These are phyloP conservation scores for Cybosia mesomella DNA, from an alignment of 2,888 invertebrate species.

Conservation along the genomic window DNA sequence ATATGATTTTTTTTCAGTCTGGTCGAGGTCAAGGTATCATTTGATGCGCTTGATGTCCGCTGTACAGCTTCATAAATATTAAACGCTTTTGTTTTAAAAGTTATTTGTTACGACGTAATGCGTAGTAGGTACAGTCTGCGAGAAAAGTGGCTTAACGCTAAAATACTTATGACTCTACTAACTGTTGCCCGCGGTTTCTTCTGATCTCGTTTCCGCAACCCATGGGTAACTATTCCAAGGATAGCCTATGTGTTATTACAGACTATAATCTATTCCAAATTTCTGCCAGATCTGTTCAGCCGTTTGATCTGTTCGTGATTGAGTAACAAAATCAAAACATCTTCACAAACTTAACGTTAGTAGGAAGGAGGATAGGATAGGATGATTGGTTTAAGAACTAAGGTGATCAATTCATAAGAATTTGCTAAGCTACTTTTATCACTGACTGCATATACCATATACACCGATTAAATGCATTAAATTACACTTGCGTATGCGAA, in stretches of 20 bases:
- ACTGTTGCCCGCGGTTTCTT: too few species aligned
- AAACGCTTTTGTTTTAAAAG: conserved; percentile 14
- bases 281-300: too few species aligned
- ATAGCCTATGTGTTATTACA: too few species aligned
- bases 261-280: too few species aligned
- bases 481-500: conserved; percentile 34
- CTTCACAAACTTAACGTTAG: too few species aligned
- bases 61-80: conserved; percentile 32
- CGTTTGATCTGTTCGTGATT: too few species aligned
- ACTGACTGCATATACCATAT: not conserved
- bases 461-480: conserved; percentile 13
- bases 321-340: too few species aligned
- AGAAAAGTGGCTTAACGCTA: not conserved
- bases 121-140: not conserved
- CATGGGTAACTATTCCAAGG: too few species aligned
- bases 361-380: too few species aligned
- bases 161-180: not conserved
- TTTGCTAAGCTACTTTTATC: not conserved
- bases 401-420: too few species aligned
- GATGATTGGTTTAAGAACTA: too few species aligned
- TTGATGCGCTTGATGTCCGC: conserved; percentile 41
- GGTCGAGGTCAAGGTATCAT: conserved; percentile 76
- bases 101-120: conserved; percentile 8
- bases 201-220: too few species aligned
- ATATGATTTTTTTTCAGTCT: conserved; percentile 68